Conservation (phyloP, 2,113 vertebrate genomes). For the Centropus unirufus region DNA sequence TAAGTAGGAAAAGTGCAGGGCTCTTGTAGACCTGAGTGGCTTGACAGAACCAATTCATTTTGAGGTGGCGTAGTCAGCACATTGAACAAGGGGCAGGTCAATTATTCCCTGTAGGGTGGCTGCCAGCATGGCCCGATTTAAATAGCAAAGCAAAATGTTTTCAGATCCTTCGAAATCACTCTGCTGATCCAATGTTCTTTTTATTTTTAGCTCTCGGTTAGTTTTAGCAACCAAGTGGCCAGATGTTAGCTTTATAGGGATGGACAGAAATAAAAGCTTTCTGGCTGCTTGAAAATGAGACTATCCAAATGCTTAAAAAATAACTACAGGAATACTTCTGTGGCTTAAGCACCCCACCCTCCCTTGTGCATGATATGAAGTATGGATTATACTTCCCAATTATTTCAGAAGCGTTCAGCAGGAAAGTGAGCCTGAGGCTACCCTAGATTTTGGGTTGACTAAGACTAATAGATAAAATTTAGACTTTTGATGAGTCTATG, state of each 20-base stretch:
- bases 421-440: rapidly evolving
- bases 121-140: background rate
- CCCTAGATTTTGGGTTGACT: background rate
- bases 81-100: background rate
- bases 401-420: background rate
- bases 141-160: constrained; percentile 7
- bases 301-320: background rate
- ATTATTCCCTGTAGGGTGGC: background rate
- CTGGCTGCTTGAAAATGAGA: background rate
- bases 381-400: background rate
- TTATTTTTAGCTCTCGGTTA: constrained; percentile 4
- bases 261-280: background rate
- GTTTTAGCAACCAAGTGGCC: background rate
- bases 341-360: background rate
- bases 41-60: background rate
- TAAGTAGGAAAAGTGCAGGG: background rate
- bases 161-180: background rate
- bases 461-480: background rate
- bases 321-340: background rate
- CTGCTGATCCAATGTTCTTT: background rate
- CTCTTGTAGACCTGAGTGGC: background rate
- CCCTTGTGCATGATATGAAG: background rate
- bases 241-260: background rate
- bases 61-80: background rate
- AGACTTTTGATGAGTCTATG: background rate